Conservation (phyloP, 2,797 vertebrate species). For the Lutjanus argentimaculatus region DNA sequence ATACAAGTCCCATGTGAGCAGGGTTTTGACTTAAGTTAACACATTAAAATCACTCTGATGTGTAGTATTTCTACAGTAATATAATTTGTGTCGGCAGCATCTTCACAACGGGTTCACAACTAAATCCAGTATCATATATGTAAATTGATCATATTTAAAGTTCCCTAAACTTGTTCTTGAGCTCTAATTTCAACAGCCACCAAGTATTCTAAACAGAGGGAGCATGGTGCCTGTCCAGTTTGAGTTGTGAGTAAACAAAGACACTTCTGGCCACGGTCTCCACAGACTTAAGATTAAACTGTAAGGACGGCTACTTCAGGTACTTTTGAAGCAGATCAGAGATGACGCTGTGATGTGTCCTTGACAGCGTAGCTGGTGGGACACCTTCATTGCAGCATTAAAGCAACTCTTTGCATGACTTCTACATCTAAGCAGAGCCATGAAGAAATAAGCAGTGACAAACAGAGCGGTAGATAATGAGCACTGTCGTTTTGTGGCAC, state of each 20-base stretch:
- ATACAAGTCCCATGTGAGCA: no score
- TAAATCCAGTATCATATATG: neutral
- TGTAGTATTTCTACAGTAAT: no score
- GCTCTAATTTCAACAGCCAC: neutral
- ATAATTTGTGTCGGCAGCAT: neutral
- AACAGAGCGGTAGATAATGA: slow-evolving; percentile 25
- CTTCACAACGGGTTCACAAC: neutral
- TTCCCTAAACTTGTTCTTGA: neutral
- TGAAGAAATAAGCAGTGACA: slow-evolving; percentile 34
- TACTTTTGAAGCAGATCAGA: slow-evolving; percentile 37
- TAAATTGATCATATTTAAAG: neutral
- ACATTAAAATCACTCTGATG: no score
- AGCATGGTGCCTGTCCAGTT: slow-evolving; percentile 31
- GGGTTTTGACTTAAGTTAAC: no score
- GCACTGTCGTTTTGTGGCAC: slow-evolving; percentile 57
- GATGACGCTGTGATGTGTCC: neutral
- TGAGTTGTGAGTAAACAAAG: slow-evolving; percentile 23
- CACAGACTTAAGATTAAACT: neutral
- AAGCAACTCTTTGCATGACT: neutral
- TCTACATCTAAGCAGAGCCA: slow-evolving; percentile 48
- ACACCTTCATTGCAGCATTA: neutral
- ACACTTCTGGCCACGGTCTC: neutral
- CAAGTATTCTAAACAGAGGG: neutral
- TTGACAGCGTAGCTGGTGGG: neutral
- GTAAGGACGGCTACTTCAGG: slow-evolving; percentile 24